A percentile compares a stretch with the other conserved stretches of the same genome.
Conservation (phyloP, 2,797 vertebrate species). For the Nothura maculosa region DNA sequence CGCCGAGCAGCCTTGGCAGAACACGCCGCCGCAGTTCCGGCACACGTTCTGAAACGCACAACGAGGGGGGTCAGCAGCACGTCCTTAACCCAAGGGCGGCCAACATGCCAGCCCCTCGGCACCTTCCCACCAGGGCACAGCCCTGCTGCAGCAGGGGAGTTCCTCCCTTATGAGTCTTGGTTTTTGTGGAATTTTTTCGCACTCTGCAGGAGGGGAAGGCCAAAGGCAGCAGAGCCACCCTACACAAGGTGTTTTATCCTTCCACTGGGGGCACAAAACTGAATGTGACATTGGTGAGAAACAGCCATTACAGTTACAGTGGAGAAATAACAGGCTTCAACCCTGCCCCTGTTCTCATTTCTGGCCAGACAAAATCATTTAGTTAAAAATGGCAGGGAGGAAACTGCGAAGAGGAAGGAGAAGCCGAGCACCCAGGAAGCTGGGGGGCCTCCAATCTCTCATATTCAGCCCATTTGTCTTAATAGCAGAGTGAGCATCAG, state of each 20-base stretch:
- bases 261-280: neutral
- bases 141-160: neutral
- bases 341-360: neutral
- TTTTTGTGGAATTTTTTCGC: too few relatives aligned
- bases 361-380: fast-evolving
- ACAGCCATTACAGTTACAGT: too few relatives aligned
- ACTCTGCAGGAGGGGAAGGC: too few relatives aligned
- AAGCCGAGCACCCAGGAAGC: fast-evolving
- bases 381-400: neutral
- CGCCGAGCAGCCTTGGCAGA: slow-evolving; percentile 88
- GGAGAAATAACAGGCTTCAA: neutral
- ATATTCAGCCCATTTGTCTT: fast-evolving
- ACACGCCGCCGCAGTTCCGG: slow-evolving; percentile 89
- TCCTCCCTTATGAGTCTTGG: too few relatives aligned
- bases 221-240: neutral
- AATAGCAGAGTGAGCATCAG: neutral
- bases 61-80: neutral
- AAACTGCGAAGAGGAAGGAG: neutral
- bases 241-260: too few relatives aligned
- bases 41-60: slow-evolving; percentile 84
- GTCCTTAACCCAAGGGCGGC: too few relatives aligned
- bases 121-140: neutral
- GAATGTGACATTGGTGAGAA: neutral
- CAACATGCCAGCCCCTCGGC: too few relatives aligned
- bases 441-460: fast-evolving